Evolutionary conservation across 2,113 vertebrate genomes (phyloP), one percentile per base, ranked within the genome.

Genomic region (Hipposideros armiger): DNA sequence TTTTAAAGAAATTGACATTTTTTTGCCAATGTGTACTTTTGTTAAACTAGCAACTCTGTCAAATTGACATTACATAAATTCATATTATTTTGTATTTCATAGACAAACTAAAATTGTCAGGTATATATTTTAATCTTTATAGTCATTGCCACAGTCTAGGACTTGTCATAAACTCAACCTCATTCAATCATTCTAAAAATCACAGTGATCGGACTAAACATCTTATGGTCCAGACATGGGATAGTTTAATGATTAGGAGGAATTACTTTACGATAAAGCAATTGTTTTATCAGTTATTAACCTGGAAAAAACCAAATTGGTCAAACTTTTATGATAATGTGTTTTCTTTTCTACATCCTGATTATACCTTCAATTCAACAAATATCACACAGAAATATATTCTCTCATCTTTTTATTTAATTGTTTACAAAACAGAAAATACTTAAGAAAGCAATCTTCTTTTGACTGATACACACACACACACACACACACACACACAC

Each of bases 1-100:
- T 69, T 62, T 81, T 76, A 80, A 93, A 84, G 52, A 76, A 91
- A 91, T 90, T 13, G 28, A 91, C 58, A 76, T 45, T 85, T 42
- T 11, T 8, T 76, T 89, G 50, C 50, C 22, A 42, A 73, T 32
- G 8, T 54, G 4, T 67, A 60, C 20, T 60, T 78, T 87, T 22
- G 32, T 87, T 76, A 96, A 85, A 77, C 15, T 91, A 89, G 26
- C 26, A 83, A 83, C 32, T 90, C 22, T 76, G 19, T 32, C 86
- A 87, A 72, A 40, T 0, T 47, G 20, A 20, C 13, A 90, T 28
- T 95, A 36, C 36, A 60, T 22, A 83, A 81, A 42, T 58, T 2
- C 11, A 19, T 73, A 52, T 6, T 78, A 69, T 26, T 85, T 89
- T 69, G 42, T 77, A 89, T 69, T 76, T 94, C 17, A 62, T 32